Evolutionary conservation across 2,797 vertebrate genomes (phyloP).

Genomic region (Enteromius fasciolatus): DNA sequence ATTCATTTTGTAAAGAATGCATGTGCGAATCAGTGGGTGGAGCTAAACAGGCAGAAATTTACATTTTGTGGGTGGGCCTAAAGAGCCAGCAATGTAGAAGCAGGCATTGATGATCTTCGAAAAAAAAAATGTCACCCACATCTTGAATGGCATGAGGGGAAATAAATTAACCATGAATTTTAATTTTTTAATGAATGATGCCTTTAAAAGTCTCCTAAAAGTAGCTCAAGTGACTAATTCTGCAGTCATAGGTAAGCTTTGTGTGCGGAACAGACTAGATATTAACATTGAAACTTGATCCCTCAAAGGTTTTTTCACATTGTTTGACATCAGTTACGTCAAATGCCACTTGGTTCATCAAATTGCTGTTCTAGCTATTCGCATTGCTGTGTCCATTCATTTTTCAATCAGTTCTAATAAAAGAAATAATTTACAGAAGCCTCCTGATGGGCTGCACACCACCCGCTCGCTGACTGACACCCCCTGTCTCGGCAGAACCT

Average conservation of each 20-base stretch:
- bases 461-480: neutral
- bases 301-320: neutral
- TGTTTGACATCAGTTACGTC: neutral
- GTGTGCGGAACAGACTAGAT: neutral
- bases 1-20: too few species aligned
- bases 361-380: neutral
- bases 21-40: too few species aligned
- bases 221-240: neutral
- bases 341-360: neutral
- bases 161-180: neutral
- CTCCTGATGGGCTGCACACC: neutral
- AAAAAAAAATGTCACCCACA: too few species aligned
- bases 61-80: too few species aligned
- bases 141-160: neutral
- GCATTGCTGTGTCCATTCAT: neutral
- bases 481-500: conserved; percentile 1
- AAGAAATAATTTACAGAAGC: neutral
- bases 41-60: too few species aligned
- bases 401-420: conserved; percentile 18
- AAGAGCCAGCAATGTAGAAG: too few species aligned
- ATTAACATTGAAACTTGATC: neutral
- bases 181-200: neutral
- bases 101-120: too few species aligned
- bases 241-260: neutral
- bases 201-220: neutral